Evolutionary conservation across 23 tunicate species (phyloP).

Genomic region (Phallusia fumigata): DNA sequence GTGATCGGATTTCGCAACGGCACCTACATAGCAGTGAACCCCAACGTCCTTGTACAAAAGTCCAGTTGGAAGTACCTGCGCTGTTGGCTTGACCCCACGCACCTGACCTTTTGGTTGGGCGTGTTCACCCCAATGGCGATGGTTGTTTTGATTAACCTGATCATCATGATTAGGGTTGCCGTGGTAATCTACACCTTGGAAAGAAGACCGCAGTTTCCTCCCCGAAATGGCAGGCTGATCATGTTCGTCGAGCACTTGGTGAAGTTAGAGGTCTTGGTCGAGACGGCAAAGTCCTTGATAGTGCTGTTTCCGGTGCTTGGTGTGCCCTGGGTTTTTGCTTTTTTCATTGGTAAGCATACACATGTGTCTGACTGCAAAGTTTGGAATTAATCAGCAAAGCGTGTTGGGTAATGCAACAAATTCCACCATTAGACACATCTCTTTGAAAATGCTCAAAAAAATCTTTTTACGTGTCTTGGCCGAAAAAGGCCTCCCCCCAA

Average conservation of each 20-base stretch:
- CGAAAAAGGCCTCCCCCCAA: no score
- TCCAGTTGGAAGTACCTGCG: not conserved
- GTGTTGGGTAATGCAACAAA: no score
- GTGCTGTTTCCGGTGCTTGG: not conserved
- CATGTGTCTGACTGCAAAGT: no score
- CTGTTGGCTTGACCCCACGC: not conserved
- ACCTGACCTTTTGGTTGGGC: not conserved
- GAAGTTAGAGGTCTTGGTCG: not conserved
- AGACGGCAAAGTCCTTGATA: not conserved
- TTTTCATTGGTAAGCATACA: not conserved
- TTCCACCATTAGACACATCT: no score
- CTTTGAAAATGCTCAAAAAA: no score
- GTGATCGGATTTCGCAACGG: not conserved
- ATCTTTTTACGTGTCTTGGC: no score
- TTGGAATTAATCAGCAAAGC: no score
- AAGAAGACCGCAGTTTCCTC: not conserved
- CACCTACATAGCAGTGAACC: not conserved
- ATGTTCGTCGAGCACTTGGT: not conserved
- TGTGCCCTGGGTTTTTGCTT: not conserved
- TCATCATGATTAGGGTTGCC: not conserved
- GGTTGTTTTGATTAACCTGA: not conserved
- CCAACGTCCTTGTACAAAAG: not conserved
- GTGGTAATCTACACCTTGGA: not conserved
- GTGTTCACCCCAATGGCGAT: not conserved
- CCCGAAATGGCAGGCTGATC: not conserved